Base-by-base conservation (phyloP, 2,113 vertebrate species). In the Muntiacus muntjak region DNA sequence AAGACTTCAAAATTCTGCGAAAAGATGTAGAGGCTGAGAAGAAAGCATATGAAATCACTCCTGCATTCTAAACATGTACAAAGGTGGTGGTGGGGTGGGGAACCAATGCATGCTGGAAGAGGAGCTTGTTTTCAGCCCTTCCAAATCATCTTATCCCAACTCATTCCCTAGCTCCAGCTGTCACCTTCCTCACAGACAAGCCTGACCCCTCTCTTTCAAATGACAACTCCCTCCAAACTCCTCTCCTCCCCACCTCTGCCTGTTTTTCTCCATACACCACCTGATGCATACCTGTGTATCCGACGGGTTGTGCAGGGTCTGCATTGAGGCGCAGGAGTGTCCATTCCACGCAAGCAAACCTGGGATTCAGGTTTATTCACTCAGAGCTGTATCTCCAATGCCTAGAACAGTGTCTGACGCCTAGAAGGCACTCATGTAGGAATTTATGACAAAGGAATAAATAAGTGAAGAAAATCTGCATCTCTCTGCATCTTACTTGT, bases 251-350 rank as follows among this genome's bases (percentile, higher is more conserved):
- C 17, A 2, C 6, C 25, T 13, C 78, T 25, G 78, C 62, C n/a
- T 36, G 4, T 12, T 33, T 40, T 33, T 76, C 79, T 60, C 52
- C 40, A 25, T 26, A 28, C 15, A 45, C 40, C 6, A 15, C 2
- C 62, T 25, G 28, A 12, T 15, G 15, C 26, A 2, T 12, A 6
- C 55, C 79, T 55, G 0, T 16, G 12, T 23, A 36, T 21, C 12
- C 3, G 52, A 54, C 5, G n/a, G 52, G 43, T 13, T 21, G 47
- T 47, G 82, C 33, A 7, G 7, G 30, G 25, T 21, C 84, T 76
- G 47, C 40, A 15, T 14, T 23, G 3, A 0, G 2, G 25, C 1
- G 0, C 28, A 7, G 25, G 8, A 3, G 2, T 19, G 33, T 54
- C 87, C 9, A 28, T 21, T 13, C 13, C 1, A 4, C 0, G 14